These are phyloP conservation scores for Drosophila macrospina DNA, from an alignment of 2,888 invertebrate species.

Conservation along the genomic window DNA sequence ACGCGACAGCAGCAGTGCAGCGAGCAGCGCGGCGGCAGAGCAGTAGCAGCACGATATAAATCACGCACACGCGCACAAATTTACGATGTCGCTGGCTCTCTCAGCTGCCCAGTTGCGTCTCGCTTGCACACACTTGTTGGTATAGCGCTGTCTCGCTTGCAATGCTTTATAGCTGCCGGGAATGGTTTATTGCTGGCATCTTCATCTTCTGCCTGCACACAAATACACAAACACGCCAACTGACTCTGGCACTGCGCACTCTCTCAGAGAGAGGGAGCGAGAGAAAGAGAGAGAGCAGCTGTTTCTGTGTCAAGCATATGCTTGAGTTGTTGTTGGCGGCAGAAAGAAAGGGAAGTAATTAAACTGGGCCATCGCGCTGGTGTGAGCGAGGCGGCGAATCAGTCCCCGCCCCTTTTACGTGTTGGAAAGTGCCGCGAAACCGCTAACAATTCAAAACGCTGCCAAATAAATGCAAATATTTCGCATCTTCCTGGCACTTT, in stretches of 20 bases:
- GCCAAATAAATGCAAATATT: conserved; percentile 38
- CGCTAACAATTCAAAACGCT: conserved; percentile 46
- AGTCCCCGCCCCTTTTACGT: conserved; percentile 83
- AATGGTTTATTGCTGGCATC: conserved; percentile 85
- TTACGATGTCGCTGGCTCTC: conserved; percentile 59
- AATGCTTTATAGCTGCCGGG: conserved; percentile 85
- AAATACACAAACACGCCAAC: conserved; percentile 37
- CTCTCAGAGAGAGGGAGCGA: conserved; percentile 48
- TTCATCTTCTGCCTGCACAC: conserved; percentile 67
- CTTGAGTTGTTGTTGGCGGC: conserved; percentile 57
- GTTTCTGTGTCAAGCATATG: conserved; percentile 77
- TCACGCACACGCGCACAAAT: conserved; percentile 67
- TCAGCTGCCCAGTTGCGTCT: conserved; percentile 30
- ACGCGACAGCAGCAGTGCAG: conserved; percentile 34
- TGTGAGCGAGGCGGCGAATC: conserved; percentile 61
- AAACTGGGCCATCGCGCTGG: conserved; percentile 40
- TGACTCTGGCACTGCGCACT: conserved; percentile 43
- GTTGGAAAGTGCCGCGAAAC: conserved; percentile 57
- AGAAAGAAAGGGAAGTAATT: conserved; percentile 59
- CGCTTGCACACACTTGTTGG: conserved; percentile 17
- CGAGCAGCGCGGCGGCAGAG: conserved; percentile 40
- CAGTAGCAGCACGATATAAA: conserved; percentile 61
- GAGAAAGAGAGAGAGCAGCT: conserved; percentile 73
- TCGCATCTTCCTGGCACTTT: conserved; percentile 14
- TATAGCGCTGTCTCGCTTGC: conserved; percentile 67